These are phyloP conservation scores for Mesocricetus auratus DNA, from an alignment of 2,113 vertebrate species.

Conservation along the genomic window DNA sequence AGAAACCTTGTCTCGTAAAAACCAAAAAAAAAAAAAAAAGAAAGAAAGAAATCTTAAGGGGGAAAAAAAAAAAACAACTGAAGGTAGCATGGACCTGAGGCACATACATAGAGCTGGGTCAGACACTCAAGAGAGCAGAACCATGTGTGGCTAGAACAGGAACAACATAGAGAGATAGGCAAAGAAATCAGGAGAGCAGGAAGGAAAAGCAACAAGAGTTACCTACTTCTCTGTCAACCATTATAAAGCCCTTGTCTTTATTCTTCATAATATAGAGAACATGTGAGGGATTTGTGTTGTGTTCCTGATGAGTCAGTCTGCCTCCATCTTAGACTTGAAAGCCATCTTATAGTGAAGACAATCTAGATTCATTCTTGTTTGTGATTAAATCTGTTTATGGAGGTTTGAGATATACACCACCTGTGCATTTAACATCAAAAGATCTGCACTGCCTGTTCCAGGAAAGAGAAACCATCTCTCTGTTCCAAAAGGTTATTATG, in stretches of 20 bases:
- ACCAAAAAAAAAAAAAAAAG: too few relatives aligned
- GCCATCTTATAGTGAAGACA: neutral
- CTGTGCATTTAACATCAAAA: neutral
- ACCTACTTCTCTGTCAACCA: neutral
- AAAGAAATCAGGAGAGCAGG: neutral
- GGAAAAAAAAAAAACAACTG: neutral
- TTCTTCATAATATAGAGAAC: neutral
- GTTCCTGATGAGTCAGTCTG: neutral
- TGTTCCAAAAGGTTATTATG: neutral
- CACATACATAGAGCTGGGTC: neutral
- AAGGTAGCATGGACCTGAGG: neutral
- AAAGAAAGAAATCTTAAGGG: too few relatives aligned
- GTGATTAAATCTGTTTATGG: neutral
- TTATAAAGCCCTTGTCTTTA: neutral
- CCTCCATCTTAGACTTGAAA: neutral
- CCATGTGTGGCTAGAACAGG: neutral
- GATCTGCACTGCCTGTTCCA: neutral
- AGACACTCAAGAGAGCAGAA: neutral
- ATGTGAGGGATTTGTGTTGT: neutral
- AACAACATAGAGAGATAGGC: neutral
- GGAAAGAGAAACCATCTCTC: neutral
- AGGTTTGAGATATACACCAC: too few relatives aligned
- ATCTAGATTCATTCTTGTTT: neutral
- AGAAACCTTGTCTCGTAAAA: too few relatives aligned
- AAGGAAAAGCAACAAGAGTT: neutral